Conservation (phyloP, 2,888 invertebrate species). For the Sinodicranocentrus sp. region DNA sequence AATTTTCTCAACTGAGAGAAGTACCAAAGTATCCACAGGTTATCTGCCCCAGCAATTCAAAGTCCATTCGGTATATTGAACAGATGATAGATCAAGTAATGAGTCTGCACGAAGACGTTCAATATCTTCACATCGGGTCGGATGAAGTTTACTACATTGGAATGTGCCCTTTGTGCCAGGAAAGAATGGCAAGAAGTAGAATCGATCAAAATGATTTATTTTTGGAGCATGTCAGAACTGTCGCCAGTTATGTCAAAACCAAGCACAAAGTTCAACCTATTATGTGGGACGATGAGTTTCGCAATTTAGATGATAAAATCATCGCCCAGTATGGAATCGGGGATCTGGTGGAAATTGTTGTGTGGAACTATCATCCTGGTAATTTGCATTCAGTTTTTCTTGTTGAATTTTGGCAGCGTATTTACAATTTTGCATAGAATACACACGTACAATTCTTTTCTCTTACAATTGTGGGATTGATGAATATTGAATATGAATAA, state of each 20-base stretch:
- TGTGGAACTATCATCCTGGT: conserved; percentile 84
- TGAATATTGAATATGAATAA: too few species aligned
- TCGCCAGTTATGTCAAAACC: conserved; percentile 79
- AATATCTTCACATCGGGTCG: conserved; percentile 87
- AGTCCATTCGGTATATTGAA: conserved; percentile 82
- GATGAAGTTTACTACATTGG: conserved; percentile 89
- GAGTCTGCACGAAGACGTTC: conserved; percentile 80
- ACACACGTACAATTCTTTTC: too few species aligned
- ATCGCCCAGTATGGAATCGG: conserved; percentile 80
- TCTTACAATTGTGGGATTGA: too few species aligned
- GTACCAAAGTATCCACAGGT: conserved; percentile 82
- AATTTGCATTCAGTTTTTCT: conserved; percentile 71
- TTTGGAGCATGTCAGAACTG: conserved; percentile 82
- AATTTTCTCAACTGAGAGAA: conserved; percentile 86
- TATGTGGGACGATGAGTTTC: conserved; percentile 88
- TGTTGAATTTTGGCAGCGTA: not conserved
- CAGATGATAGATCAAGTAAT: conserved; percentile 87
- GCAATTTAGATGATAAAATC: conserved; percentile 81
- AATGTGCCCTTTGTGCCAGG: conserved; percentile 82
- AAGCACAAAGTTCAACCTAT: conserved; percentile 78
- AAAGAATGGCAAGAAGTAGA: conserved; percentile 78
- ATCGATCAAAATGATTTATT: conserved; percentile 80
- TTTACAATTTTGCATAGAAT: too few species aligned
- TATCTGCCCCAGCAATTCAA: conserved; percentile 85
- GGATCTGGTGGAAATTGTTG: conserved; percentile 83